Conservation (phyloP, 92 coral and sea anemone species). For the Umimayanthus kanabou region DNA sequence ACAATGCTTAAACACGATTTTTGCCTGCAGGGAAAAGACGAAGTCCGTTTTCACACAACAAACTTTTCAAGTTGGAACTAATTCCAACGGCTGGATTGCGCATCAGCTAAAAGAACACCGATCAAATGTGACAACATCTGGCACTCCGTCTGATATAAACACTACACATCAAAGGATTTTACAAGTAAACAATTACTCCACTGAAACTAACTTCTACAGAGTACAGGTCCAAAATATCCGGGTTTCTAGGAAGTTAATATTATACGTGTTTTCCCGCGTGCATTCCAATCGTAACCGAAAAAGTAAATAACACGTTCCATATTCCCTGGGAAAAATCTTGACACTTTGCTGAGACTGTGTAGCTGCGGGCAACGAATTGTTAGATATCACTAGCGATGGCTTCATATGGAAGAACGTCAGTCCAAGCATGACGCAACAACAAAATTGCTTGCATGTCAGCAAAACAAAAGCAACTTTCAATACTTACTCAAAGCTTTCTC, state of each 20-base stretch:
- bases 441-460: conserved; percentile 35
- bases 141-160: background rate
- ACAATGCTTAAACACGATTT: background rate
- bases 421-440: conserved; percentile 29
- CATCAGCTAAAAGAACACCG: conserved; percentile 10
- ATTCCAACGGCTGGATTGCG: background rate
- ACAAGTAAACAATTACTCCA: background rate
- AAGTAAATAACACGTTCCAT: background rate
- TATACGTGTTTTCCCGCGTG: background rate
- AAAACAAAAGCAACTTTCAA: conserved; percentile 43
- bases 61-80: background rate
- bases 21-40: background rate
- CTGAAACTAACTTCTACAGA: background rate
- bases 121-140: conserved; percentile 18
- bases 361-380: conserved; percentile 12
- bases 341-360: conserved; percentile 9
- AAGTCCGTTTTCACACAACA: background rate
- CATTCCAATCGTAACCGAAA: conserved; percentile 13
- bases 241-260: background rate
- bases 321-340: conserved; percentile 27
- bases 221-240: background rate
- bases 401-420: conserved; percentile 24
- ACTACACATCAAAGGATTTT: background rate
- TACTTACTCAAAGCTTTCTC: conserved; percentile 78
- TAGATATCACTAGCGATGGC: conserved; percentile 14